Percentiles rank a stretch among this genome's conserved stretches.
phyloP scores from a whole-genome alignment of 2,888 invertebrate species.

The Opisthograptis luteolata region DNA sequence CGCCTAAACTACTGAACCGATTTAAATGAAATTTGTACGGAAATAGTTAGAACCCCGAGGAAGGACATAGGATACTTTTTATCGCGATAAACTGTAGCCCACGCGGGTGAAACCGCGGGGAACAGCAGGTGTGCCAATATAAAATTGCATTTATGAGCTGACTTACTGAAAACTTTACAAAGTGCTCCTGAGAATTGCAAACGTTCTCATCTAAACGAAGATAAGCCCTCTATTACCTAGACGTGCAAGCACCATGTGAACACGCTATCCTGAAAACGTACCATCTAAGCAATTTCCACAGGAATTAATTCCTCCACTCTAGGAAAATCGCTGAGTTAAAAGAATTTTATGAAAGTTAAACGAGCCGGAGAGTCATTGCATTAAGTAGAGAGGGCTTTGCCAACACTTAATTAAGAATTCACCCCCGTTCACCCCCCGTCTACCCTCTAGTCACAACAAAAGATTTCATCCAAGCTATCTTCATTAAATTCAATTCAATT shows the following conservation, averaged over 20 bases:
- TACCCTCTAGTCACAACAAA: constrained; percentile 74
- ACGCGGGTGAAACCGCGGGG: too few relatives aligned
- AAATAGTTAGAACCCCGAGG: too few relatives aligned
- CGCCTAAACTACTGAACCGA: too few relatives aligned
- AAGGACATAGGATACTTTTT: too few relatives aligned
- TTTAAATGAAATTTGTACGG: too few relatives aligned
- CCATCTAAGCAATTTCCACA: constrained; percentile 34
- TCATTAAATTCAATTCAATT: constrained; percentile 76
- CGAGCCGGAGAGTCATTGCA: constrained; percentile 81
- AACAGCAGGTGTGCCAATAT: too few relatives aligned
- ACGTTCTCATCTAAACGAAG: constrained; percentile 5
- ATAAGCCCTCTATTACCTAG: constrained; percentile 12
- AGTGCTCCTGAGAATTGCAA: constrained; percentile 3
- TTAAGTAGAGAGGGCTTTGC: constrained; percentile 78
- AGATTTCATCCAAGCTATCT: constrained; percentile 68
- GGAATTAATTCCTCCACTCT: constrained; percentile 68
- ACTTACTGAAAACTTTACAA: background rate
- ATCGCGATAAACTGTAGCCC: too few relatives aligned
- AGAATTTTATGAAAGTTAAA: constrained; percentile 82
- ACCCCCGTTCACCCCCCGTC: constrained; percentile 56
- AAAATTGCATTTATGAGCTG: too few relatives aligned
- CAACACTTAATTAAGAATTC: constrained; percentile 83
- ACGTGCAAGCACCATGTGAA: constrained; percentile 16
- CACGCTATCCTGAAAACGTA: constrained; percentile 12
- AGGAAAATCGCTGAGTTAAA: constrained; percentile 76